Conservation (phyloP, 2,888 invertebrate genomes). For the Acronicta aceris region DNA sequence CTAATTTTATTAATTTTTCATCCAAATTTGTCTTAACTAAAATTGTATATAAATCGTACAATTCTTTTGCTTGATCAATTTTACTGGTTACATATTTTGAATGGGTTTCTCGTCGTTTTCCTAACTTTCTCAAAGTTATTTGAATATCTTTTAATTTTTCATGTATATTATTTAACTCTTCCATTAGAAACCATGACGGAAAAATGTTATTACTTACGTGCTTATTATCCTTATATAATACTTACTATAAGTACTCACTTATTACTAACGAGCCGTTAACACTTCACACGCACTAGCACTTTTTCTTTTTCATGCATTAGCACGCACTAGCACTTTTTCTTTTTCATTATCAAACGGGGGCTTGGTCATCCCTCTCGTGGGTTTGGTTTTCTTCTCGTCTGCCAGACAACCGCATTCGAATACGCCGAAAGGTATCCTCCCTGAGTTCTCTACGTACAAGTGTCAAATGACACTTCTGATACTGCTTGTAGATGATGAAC, state of each 20-base stretch:
- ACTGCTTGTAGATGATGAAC: constrained; percentile 5
- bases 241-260: constrained; percentile 1
- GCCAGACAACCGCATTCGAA: too few relatives aligned
- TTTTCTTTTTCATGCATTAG: too few relatives aligned
- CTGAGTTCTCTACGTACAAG: constrained; percentile 5
- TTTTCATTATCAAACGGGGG: too few relatives aligned
- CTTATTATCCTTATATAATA: too few relatives aligned
- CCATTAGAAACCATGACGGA: too few relatives aligned
- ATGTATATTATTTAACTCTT: too few relatives aligned
- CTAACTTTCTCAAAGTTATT: constrained; percentile 1
- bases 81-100: constrained; percentile 1
- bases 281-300: constrained; percentile 4
- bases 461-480: constrained; percentile 6
- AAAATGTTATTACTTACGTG: too few relatives aligned
- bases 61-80: constrained; percentile 2
- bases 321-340: too few relatives aligned
- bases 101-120: constrained; percentile 4
- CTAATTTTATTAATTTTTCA: constrained; percentile 6
- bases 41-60: constrained; percentile 1
- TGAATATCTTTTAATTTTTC: too few relatives aligned
- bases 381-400: too few relatives aligned
- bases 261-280: not conserved
- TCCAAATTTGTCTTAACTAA: not conserved
- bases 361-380: too few relatives aligned
- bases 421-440: too few relatives aligned